Evolutionary conservation across 2,797 vertebrate genomes (phyloP).

Genomic region (Diglossa cyanea): DNA sequence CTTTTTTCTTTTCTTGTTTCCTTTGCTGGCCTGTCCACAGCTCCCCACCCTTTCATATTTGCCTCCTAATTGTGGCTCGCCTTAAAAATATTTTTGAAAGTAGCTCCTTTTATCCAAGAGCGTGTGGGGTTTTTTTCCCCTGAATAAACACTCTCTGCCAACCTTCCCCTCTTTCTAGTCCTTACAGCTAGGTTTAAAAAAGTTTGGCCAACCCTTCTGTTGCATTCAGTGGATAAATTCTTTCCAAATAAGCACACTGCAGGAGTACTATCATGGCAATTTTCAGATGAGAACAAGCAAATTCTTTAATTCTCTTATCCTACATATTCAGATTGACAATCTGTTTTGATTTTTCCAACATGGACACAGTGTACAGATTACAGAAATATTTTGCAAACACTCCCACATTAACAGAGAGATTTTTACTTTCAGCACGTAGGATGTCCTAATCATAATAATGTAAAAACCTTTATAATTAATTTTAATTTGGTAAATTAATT

Average conservation of each 20-base stretch:
- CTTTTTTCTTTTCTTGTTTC: not conserved
- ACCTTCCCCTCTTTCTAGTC: not conserved
- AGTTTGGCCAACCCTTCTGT: not conserved
- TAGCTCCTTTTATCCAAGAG: not conserved
- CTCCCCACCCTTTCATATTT: not conserved
- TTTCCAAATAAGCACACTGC: not conserved
- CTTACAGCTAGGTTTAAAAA: not conserved
- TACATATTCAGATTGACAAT: not conserved
- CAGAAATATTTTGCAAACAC: not conserved
- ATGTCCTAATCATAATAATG: not conserved
- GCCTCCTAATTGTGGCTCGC: not conserved
- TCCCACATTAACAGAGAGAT: not conserved
- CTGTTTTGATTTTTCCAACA: not conserved
- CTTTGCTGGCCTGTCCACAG: not conserved
- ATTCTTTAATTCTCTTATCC: not conserved
- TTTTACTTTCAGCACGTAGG: not conserved
- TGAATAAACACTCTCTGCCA: not conserved
- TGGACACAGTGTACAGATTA: not conserved
- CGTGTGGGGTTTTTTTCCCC: accelerated
- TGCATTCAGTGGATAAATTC: not conserved
- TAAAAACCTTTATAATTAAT: not conserved
- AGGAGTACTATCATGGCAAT: not conserved
- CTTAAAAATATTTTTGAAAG: not conserved
- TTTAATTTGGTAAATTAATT: not conserved
- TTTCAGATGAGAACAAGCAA: not conserved